These are phyloP conservation scores for Caradrina clavipalpis DNA, from an alignment of 2,888 invertebrate genomes.

Conservation along the genomic window DNA sequence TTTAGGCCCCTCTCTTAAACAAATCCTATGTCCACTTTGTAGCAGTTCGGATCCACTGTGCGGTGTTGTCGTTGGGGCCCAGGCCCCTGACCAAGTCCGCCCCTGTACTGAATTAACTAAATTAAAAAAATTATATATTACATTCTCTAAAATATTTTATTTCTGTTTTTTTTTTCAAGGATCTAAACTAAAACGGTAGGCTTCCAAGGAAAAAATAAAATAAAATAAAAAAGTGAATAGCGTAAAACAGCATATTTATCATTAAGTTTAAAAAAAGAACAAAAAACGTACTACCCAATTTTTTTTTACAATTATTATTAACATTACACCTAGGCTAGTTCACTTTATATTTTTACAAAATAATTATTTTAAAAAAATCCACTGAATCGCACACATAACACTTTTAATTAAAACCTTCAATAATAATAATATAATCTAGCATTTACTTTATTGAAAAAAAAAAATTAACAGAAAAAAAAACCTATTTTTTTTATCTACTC, in stretches of 20 bases:
- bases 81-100: too few relatives aligned
- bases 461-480: constrained; percentile 34
- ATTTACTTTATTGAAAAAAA: constrained; percentile 54
- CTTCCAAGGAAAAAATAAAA: constrained; percentile 5
- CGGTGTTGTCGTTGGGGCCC: too few relatives aligned
- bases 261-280: constrained; percentile 41
- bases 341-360: constrained; percentile 60
- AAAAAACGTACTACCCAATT: constrained; percentile 61
- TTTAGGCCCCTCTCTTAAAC: too few relatives aligned
- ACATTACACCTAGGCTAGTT: constrained; percentile 58
- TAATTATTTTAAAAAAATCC: constrained; percentile 53
- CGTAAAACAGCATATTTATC: constrained; percentile 41
- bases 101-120: too few relatives aligned
- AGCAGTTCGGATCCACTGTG: too few relatives aligned
- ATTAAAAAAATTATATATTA: too few relatives aligned
- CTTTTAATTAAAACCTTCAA: constrained; percentile 46
- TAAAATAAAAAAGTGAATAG: constrained; percentile 27
- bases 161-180: constrained; percentile 7
- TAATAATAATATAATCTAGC: constrained; percentile 57
- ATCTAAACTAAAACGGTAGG: constrained; percentile 37
- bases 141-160: neutral
- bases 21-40: too few relatives aligned
- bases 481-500: constrained; percentile 33
- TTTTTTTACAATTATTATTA: constrained; percentile 55
- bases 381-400: constrained; percentile 61